Conservation (phyloP, 2,797 vertebrate genomes). For the Capromys pilorides region DNA sequence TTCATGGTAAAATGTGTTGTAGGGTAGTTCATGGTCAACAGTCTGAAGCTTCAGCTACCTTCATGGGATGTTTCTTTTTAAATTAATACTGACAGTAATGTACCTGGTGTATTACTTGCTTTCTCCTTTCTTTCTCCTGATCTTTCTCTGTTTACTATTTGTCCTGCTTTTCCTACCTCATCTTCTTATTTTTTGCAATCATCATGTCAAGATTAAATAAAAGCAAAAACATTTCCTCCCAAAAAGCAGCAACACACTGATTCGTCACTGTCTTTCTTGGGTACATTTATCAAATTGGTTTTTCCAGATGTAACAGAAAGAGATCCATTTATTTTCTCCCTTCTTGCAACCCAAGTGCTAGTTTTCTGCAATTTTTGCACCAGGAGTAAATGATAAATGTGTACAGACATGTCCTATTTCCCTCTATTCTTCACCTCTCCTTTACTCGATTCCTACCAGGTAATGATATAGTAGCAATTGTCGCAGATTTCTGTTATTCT, state of each 20-base stretch:
- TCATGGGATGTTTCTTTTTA: conserved; percentile 17
- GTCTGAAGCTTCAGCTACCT: neutral
- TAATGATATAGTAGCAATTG: neutral
- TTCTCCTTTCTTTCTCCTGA: neutral
- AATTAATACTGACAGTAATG: neutral
- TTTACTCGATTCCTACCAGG: neutral
- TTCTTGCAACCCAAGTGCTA: neutral
- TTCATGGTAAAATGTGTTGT: neutral
- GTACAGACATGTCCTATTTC: neutral
- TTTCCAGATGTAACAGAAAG: neutral
- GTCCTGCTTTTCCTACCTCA: neutral
- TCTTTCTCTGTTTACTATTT: neutral
- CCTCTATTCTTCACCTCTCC: neutral
- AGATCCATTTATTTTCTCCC: neutral
- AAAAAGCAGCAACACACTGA: neutral
- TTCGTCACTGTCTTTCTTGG: neutral
- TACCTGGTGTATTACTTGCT: neutral
- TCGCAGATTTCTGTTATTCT: neutral
- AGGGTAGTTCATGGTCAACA: neutral
- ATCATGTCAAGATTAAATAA: conserved; percentile 16
- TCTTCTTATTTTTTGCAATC: neutral
- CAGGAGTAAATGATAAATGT: neutral
- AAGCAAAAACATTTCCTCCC: neutral
- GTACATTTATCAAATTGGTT: neutral
- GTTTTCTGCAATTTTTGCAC: neutral